phyloP scores from a whole-genome alignment of 2,888 invertebrate species.

The Dyspetes luteomarginatus region DNA sequence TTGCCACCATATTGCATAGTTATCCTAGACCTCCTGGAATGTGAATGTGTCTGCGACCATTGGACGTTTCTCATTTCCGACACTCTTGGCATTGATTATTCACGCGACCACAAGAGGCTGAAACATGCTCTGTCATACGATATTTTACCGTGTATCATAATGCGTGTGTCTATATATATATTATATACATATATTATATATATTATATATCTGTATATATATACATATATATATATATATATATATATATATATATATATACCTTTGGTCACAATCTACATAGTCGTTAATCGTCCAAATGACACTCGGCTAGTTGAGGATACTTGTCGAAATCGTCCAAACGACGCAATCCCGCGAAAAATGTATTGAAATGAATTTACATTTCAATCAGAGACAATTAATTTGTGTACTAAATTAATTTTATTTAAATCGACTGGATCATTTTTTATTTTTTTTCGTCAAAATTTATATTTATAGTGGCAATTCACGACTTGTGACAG shows the following conservation, averaged over 20 bases:
- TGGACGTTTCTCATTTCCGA: not conserved
- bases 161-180: too few species aligned
- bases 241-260: too few species aligned
- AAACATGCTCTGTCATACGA: conserved; percentile 7
- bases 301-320: conserved; percentile 27
- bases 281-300: conserved; percentile 35
- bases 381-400: not conserved
- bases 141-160: conserved; percentile 4
- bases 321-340: conserved; percentile 6
- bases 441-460: too few species aligned
- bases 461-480: too few species aligned
- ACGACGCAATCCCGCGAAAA: not conserved
- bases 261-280: conserved; percentile 31
- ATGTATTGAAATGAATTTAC: not conserved
- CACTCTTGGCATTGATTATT: conserved; percentile 11
- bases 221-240: too few species aligned
- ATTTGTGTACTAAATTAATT: too few species aligned
- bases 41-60: conserved; percentile 74
- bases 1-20: not conserved
- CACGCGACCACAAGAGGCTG: conserved; percentile 37
- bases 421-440: too few species aligned
- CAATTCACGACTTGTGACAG: too few species aligned
- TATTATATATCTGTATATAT: too few species aligned
- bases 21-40: conserved; percentile 69
- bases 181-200: too few species aligned